phyloP scores from a whole-genome alignment of 2,797 vertebrate genomes.

The Benthosema pterotum region DNA sequence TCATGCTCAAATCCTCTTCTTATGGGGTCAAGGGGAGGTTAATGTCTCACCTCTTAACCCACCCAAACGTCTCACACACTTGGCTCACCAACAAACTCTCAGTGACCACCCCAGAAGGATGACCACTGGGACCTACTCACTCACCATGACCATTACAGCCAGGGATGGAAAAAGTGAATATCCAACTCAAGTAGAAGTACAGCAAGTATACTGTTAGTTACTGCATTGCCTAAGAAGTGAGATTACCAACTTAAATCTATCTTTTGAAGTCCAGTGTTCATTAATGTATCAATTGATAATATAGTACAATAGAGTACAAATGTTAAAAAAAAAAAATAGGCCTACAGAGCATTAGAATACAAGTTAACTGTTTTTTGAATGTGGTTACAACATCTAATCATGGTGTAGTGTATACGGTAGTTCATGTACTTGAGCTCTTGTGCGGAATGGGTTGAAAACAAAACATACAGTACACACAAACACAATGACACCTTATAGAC shows the following conservation, averaged over 20 bases:
- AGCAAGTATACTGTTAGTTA: too few relatives aligned
- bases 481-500: conserved; percentile 8
- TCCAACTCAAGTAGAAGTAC: too few relatives aligned
- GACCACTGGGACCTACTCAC: background rate
- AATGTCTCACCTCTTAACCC: conserved; percentile 60
- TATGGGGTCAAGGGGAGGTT: conserved; percentile 78
- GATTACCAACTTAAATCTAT: too few relatives aligned
- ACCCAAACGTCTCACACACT: conserved; percentile 74
- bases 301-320: too few relatives aligned
- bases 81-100: conserved; percentile 65
- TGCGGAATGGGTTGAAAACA: too few relatives aligned
- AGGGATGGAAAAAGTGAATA: background rate
- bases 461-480: conserved; percentile 14
- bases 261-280: too few relatives aligned
- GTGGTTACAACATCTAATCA: too few relatives aligned
- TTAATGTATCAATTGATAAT: too few relatives aligned
- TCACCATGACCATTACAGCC: background rate
- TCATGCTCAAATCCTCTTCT: conserved; percentile 75
- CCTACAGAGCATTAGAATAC: background rate
- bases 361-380: background rate
- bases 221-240: too few relatives aligned
- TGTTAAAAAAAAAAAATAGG: too few relatives aligned
- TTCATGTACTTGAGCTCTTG: too few relatives aligned
- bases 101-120: conserved; percentile 8
- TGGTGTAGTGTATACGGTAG: too few relatives aligned